Percentiles rank a stretch among this genome's conserved stretches.
phyloP scores from a whole-genome alignment of 2,113 vertebrate species.

The Bubo bubo region DNA sequence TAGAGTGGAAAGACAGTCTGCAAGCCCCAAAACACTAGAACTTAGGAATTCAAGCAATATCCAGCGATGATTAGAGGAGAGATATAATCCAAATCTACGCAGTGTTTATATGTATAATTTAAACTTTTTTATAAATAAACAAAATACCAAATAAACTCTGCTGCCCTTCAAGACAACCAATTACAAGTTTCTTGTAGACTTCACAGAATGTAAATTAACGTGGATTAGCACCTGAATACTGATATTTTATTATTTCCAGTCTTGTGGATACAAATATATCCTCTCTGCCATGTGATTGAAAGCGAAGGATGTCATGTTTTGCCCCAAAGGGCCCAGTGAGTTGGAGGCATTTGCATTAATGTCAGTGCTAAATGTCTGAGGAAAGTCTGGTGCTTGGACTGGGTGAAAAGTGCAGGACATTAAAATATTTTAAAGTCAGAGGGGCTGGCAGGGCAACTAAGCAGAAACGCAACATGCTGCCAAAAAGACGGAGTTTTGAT shows the following conservation, averaged over 20 bases:
- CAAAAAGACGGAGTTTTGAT: not conserved
- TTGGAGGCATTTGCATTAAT: conserved; percentile 53
- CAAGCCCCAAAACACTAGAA: not conserved
- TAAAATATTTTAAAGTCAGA: conserved; percentile 60
- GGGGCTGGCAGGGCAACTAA: conserved; percentile 6
- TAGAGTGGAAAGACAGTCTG: not conserved
- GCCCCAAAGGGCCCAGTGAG: conserved; percentile 14
- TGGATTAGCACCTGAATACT: conserved; percentile 54
- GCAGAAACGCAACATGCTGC: conserved; percentile 33
- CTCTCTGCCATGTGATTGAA: conserved; percentile 12
- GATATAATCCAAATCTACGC: not conserved
- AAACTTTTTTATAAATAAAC: conserved; percentile 46
- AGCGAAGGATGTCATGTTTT: conserved; percentile 25
- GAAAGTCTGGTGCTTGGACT: conserved; percentile 7
- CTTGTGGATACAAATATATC: conserved; percentile 16
- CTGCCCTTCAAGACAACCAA: conserved; percentile 50
- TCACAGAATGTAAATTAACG: conserved; percentile 35
- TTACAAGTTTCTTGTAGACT: conserved; percentile 49
- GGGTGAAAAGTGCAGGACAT: conserved; percentile 63
- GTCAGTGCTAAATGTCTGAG: conserved; percentile 54
- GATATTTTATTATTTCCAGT: conserved; percentile 43
- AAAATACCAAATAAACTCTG: conserved; percentile 34
- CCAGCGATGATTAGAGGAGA: not conserved
- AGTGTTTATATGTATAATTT: conserved; percentile 39
- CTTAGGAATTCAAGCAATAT: not conserved